phyloP scores from a whole-genome alignment of 2,888 invertebrate genomes.

The Gryllus longicercus region DNA sequence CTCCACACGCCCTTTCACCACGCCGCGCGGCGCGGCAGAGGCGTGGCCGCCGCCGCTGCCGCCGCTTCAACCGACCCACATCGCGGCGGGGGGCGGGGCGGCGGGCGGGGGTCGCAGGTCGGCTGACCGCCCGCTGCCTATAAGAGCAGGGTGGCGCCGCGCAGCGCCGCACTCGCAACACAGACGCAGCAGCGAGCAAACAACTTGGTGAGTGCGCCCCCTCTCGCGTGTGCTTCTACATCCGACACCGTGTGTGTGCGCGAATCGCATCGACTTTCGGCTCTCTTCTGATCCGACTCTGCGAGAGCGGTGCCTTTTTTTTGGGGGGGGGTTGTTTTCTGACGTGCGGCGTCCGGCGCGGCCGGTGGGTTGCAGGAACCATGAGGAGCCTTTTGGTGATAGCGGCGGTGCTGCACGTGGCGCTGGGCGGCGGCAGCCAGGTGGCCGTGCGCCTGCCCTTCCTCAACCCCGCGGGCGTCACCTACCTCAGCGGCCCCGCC shows the following conservation, averaged over 20 bases:
- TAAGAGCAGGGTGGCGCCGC: conserved; percentile 17
- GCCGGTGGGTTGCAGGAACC: conserved; percentile 23
- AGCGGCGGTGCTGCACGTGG: conserved; percentile 44
- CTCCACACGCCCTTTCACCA: not conserved
- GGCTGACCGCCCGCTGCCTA: conserved; percentile 24
- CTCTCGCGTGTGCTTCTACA: too few relatives aligned
- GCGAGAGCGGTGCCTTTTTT: too few relatives aligned
- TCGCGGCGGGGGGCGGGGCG: conserved; percentile 11
- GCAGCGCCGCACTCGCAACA: not conserved
- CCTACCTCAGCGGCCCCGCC: conserved; percentile 46
- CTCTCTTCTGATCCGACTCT: too few relatives aligned
- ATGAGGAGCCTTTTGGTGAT: conserved; percentile 45
- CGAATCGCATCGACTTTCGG: too few relatives aligned
- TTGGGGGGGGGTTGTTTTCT: too few relatives aligned
- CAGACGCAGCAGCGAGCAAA: not conserved
- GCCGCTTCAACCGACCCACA: not conserved
- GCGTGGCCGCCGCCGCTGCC: not conserved
- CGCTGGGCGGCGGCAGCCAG: conserved; percentile 41
- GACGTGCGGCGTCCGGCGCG: too few relatives aligned
- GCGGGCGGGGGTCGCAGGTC: conserved; percentile 4
- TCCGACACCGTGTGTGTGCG: too few relatives aligned
- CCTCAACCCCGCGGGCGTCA: conserved; percentile 54
- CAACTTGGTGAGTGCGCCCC: not conserved
- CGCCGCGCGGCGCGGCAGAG: not conserved
- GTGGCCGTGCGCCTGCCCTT: conserved; percentile 49